These are phyloP conservation scores for Trachelus troglodyta DNA, from an alignment of 2,888 invertebrate species.

Conservation along the genomic window DNA sequence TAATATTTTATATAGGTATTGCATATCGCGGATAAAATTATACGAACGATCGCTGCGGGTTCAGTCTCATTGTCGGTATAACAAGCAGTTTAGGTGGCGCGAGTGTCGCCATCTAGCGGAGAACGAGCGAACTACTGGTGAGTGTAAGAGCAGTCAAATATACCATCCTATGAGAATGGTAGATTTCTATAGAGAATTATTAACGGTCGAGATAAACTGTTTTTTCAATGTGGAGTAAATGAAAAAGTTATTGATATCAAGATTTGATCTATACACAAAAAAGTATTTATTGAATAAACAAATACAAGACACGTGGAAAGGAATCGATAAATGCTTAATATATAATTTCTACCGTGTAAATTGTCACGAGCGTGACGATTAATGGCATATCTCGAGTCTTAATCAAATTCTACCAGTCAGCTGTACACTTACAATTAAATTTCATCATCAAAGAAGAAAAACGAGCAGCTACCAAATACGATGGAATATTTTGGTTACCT, in stretches of 20 bases:
- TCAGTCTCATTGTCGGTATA: neutral
- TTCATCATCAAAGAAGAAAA: neutral
- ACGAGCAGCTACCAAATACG: neutral
- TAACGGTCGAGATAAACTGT: neutral
- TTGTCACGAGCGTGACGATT: neutral
- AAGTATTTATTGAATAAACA: neutral
- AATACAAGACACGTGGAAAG: neutral
- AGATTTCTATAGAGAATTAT: neutral
- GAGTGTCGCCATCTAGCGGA: neutral
- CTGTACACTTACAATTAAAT: neutral
- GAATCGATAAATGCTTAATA: neutral
- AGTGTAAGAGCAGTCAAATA: neutral
- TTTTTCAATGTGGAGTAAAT: neutral
- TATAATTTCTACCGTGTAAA: neutral
- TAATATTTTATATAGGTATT: neutral
- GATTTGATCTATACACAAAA: neutral
- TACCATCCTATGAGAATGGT: neutral
- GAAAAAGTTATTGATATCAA: neutral
- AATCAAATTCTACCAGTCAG: neutral
- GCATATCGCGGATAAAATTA: neutral
- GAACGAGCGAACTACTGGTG: neutral
- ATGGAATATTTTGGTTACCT: constrained; percentile 6
- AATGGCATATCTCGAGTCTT: neutral
- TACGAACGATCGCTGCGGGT: neutral
- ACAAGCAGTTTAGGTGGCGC: neutral